Base-by-base conservation (phyloP, 2,888 invertebrate genomes). In the Perdita meconis region DNA sequence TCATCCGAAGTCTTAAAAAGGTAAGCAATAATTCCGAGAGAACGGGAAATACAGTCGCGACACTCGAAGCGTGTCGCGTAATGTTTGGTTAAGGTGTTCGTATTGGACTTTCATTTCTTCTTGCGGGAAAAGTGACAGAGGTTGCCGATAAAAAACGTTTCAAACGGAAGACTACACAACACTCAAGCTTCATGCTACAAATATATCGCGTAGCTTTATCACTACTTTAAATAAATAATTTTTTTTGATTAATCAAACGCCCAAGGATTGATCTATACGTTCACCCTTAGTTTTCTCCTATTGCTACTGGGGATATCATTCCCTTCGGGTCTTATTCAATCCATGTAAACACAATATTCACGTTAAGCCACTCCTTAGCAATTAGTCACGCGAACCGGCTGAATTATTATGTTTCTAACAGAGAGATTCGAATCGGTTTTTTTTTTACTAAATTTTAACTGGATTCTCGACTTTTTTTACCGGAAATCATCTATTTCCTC, bases 81-180 rank as follows among this genome's bases (percentile, higher is more conserved):
- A 30, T 53, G 51, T 75, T 77, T 69, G 69, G 69, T 76, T 76
- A 77, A 68, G 60, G n/a, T 30, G 24, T 56, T 8, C 2, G 16
- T 13, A 13, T 42, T 13, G 4, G 34, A 56, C 56, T 76, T 75
- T 56, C 38, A 30, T 75, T 67, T 64, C 12, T 36, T 55, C 38
- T 73, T 1, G 2, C 16, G 13, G n/a, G n/a, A 50, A 63, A 63
- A 56, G 40, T 64, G 74, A 74, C 73, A 74, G 56, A 56, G 24
- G 10, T 42, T 30, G 8, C 22, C 40, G 12, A 16, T 13, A n/a
- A 57, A 38, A 44, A 57, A 0, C 5, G 6, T 5, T 38, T 8
- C 1, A 50, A 70, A 13, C 38, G 5, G 51, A 42, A 51, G 26
- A 12, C 6, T 2, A 34, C 13, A 8, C 26, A 63, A 36, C 8